A percentile compares a stretch with the other conserved stretches of the same genome.
Evolutionary conservation across 1,140 invertebrate species (phyloP).

Genomic region (Camponotus pennsylvanicus): DNA sequence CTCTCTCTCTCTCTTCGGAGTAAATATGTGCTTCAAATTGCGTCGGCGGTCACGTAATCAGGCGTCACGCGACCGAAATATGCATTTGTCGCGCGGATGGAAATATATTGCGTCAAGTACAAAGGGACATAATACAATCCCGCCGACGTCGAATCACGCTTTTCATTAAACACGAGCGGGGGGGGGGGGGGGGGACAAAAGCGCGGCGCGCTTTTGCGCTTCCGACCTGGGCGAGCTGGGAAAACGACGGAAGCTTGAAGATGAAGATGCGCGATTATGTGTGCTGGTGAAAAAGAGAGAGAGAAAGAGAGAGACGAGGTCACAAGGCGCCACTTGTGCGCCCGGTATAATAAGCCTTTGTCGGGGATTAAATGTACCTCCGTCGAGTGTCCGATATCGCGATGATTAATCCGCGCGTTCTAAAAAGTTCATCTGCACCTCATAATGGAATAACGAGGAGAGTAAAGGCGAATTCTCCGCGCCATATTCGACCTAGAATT

Average conservation of each 20-base stretch:
- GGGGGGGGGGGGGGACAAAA: constrained; percentile 24
- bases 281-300: constrained; percentile 28
- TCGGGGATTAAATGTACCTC: constrained; percentile 42
- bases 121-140: constrained; percentile 49
- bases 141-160: constrained; percentile 46
- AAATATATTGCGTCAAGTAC: constrained; percentile 58
- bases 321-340: constrained; percentile 25
- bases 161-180: constrained; percentile 47
- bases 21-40: constrained; percentile 28
- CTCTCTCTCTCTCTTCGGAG: not conserved
- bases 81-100: constrained; percentile 16
- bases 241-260: constrained; percentile 47
- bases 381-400: constrained; percentile 7
- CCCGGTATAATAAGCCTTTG: constrained; percentile 46
- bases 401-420: constrained; percentile 42
- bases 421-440: constrained; percentile 23
- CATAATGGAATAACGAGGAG: not conserved
- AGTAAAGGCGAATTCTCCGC: not conserved
- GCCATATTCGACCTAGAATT: constrained; percentile 12
- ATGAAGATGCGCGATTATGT: constrained; percentile 49
- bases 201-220: constrained; percentile 27
- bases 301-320: not conserved
- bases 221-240: constrained; percentile 21
- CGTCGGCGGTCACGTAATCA: not conserved
- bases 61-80: constrained; percentile 3